A percentile compares a stretch with the other conserved stretches of the same genome.
These are phyloP conservation scores for Pagrus major DNA, from an alignment of 2,113 vertebrate species.

Conservation along the genomic window DNA sequence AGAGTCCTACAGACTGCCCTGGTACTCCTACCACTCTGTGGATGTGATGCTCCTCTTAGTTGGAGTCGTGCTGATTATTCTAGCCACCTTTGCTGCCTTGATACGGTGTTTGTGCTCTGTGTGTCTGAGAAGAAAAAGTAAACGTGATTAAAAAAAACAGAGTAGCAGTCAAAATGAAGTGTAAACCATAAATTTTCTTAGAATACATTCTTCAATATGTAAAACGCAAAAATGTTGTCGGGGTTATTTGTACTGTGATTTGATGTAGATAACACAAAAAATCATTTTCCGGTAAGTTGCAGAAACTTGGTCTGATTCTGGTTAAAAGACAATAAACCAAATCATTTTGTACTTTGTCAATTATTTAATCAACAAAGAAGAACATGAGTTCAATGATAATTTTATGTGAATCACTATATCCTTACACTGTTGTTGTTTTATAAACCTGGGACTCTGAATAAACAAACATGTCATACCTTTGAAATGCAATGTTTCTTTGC, in stretches of 20 bases:
- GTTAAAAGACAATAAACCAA: background rate
- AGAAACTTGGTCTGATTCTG: no score
- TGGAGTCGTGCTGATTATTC: conserved; percentile 35
- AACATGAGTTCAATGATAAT: background rate
- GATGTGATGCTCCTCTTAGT: conserved; percentile 70
- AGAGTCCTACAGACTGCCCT: conserved; percentile 69
- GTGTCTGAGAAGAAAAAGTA: conserved; percentile 44
- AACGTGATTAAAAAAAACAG: conserved; percentile 47
- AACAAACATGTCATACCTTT: background rate
- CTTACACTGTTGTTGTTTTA: background rate
- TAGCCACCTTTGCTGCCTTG: conserved; percentile 6
- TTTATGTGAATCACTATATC: background rate
- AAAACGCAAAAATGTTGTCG: no score
- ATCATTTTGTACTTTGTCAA: background rate
- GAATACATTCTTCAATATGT: background rate
- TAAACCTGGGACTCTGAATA: background rate
- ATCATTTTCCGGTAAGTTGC: no score
- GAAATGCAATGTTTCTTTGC: no score
- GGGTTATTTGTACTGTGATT: no score
- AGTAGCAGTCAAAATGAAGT: background rate
- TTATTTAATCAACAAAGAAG: background rate
- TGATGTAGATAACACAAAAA: no score
- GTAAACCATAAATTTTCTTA: background rate
- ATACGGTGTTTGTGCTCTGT: conserved; percentile 32
- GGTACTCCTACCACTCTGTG: conserved; percentile 78